Base-by-base conservation (phyloP, 2,113 vertebrate species). In the Megaptera novaeangliae region DNA sequence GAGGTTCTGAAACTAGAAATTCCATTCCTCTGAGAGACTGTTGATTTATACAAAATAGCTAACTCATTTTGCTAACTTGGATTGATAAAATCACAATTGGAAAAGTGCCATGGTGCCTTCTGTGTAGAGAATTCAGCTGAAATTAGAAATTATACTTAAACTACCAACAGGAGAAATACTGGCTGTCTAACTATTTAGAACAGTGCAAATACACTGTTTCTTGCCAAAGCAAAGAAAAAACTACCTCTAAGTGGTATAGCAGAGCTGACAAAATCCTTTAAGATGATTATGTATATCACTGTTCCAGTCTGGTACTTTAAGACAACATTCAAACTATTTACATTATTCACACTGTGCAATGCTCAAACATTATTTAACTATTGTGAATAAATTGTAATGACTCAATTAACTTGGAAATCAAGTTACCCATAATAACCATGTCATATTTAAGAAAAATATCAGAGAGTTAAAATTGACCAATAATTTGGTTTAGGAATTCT, bases 21-120 rank as follows among this genome's bases (percentile, higher is more conserved):
- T 92, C 34, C 57, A 18, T 86, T 96, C n/a, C 3, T 85, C 55
- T 89, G 55, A 95, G 46, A 39, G 21, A 61, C 17, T 80, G 14
- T 80, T 91, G n/a, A 74, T 90, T 95, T 94, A 78, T 55, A 83
- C 5, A 83, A 95, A 94, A 71, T 75, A 78, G 18, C 75, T 39
- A 44, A 71, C n/a, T 95, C 9, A 57, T 77, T 61, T 86, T 83
- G 39, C 55, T 83, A 94, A 83, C 46, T 74, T 80, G 17, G 3
- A 36, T 36, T 78, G 6, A 72, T 86, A 91, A 95, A 85, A 66
- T 52, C 14, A 49, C 69, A 94, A 94, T 31, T 39, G 21, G 12
- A 41, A 90, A 93, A 89, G 49, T 46, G 21, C 25, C 55, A 59
- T 23, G 21, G 46, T 71, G 44, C 0, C 25, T 68, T 94, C 61